Percentiles rank a stretch among this genome's conserved stretches.
These are phyloP conservation scores for Liposcelis brunnea DNA, from an alignment of 2,888 invertebrate genomes.

Conservation along the genomic window DNA sequence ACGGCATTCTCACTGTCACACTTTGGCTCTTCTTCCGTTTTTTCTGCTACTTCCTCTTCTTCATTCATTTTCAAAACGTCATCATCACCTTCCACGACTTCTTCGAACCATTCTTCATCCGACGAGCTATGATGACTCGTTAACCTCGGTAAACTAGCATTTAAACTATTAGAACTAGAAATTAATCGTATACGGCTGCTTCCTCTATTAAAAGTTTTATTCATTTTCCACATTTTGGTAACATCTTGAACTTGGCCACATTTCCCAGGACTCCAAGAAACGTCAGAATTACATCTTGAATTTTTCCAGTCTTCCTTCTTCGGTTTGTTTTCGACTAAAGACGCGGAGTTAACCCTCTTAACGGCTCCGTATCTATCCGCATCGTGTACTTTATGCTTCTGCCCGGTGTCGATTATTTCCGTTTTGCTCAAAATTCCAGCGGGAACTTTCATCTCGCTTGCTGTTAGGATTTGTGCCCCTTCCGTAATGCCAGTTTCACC, in stretches of 20 bases:
- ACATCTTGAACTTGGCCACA: too few relatives aligned
- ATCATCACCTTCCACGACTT: conserved; percentile 19
- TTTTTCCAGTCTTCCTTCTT: conserved; percentile 5
- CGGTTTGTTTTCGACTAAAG: conserved; percentile 16
- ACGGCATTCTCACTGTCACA: not conserved
- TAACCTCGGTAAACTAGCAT: conserved; percentile 22
- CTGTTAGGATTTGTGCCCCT: too few relatives aligned
- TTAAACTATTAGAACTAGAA: conserved; percentile 21
- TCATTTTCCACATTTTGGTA: not conserved
- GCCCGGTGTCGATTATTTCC: not conserved
- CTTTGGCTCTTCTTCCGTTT: not conserved
- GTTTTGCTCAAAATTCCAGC: too few relatives aligned
- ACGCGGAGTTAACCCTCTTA: conserved; percentile 19
- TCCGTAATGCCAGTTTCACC: too few relatives aligned
- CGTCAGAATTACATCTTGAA: conserved; percentile 4
- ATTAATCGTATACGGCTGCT: conserved; percentile 20
- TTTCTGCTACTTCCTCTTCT: not conserved
- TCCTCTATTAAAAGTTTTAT: not conserved
- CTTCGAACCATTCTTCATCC: conserved; percentile 31
- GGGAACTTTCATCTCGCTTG: too few relatives aligned
- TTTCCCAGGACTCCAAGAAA: conserved; percentile 9
- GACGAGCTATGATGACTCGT: conserved; percentile 31
- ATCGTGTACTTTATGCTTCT: not conserved
- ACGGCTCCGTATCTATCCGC: conserved; percentile 12
- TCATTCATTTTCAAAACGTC: conserved; percentile 9